Evolutionary conservation across 2,797 vertebrate species (phyloP), one percentile per base, ranked within the genome.

Genomic region (Oryzias dopingdopingensis): DNA sequence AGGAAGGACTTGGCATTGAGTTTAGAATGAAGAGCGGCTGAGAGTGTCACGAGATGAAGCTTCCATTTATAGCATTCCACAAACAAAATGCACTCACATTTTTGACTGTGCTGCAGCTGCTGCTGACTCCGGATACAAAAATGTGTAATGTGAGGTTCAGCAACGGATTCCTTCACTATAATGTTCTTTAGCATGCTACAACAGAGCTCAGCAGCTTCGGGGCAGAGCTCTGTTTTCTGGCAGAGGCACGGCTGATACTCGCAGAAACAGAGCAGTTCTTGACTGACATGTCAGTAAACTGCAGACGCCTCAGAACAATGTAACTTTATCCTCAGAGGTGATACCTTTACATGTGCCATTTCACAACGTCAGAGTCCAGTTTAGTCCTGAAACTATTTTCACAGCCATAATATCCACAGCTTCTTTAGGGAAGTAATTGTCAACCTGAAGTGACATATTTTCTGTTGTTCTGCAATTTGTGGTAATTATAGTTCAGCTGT

Each of bases 201-300:
- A 80, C 79, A 74, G 61, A 80, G 56, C 65, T 65, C 49, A 1
- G 43, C 45, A 56, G 80, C 86, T 66, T 6, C 49, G 12, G 72
- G 82, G 69, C 61, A 70, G 29, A 15, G 4, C 44, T 49, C 62
- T 48, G 41, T 51, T 56, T 65, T n/a, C 10, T 56, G 40, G 42
- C 2, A 60, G 55, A 67, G 49, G 55, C 49, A 6, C 29, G 14
- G 20, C 52, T 74, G 77, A 84, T 68, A 70, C 70, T 46, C 43
- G 20, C 40, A 75, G 76, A 71, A 64, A 69, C 6, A 3, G 46
- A 74, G 65, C 40, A 6, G 70, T 52, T 63, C 22, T 26, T 73
- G 74, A 79, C 42, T 83, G 84, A 81, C 68, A 68, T 58, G 65
- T 67, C 6, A 8, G 57, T 49, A 43, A 73, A 57, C 52, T 72